Percentiles rank a stretch among this genome's conserved stretches.
Conservation (phyloP, 30 jellyfish, hydroid and myxozoan species). For the Kudoa iwatai region DNA sequence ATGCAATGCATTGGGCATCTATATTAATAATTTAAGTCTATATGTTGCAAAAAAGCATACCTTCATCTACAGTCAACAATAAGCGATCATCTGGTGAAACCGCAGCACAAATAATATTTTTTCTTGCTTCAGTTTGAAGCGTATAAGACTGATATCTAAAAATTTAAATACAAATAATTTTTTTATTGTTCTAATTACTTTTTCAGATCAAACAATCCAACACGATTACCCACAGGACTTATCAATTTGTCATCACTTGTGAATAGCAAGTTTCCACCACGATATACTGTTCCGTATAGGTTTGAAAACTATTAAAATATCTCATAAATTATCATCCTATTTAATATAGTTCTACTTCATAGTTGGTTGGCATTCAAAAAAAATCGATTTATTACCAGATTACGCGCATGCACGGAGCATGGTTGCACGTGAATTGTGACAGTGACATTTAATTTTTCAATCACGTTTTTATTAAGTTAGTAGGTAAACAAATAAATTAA, state of each 20-base stretch:
- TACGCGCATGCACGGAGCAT: no score
- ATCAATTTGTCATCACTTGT: constrained; percentile 26
- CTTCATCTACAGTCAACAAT: constrained; percentile 39
- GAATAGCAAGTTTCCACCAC: constrained; percentile 40
- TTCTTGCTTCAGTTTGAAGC: constrained; percentile 11
- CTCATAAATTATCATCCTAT: no score
- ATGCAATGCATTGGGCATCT: constrained; percentile 37
- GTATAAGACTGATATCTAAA: constrained; percentile 43
- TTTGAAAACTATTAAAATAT: constrained; percentile 44
- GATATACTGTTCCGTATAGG: constrained; percentile 73
- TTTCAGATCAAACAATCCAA: constrained; percentile 42
- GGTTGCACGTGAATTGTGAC: no score
- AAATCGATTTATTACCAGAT: no score
- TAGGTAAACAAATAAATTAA: no score
- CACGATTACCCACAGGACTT: constrained; percentile 94
- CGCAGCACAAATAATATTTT: constrained; percentile 12
- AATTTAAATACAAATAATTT: not conserved
- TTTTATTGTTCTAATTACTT: no score
- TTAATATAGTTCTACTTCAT: no score
- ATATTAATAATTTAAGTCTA: no score
- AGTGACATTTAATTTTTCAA: no score
- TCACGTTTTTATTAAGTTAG: no score
- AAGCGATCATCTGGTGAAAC: constrained; percentile 19
- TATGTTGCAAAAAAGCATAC: no score
- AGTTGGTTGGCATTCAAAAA: no score